Evolutionary conservation across 2,888 invertebrate genomes (phyloP).

Genomic region (Drosophila putrida): DNA sequence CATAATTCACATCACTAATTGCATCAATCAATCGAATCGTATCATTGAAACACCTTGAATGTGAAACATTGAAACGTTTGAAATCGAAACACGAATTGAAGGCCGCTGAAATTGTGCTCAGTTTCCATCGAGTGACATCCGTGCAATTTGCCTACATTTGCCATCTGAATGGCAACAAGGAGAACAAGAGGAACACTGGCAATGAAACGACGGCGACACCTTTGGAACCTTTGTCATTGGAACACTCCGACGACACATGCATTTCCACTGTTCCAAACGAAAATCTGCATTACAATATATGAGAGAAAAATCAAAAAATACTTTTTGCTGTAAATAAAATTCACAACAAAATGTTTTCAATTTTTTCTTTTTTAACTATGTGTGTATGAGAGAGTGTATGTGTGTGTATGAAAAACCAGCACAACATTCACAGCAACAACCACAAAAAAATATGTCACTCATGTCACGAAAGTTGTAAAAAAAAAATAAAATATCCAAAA

Average conservation of each 20-base stretch:
- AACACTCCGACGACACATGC: slow-evolving; percentile 3
- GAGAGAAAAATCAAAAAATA: background rate
- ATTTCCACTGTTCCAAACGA: slow-evolving; percentile 16
- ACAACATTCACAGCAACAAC: slow-evolving; percentile 20
- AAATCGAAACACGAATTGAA: slow-evolving; percentile 82
- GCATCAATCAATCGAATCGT: slow-evolving; percentile 16
- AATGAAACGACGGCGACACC: slow-evolving; percentile 37
- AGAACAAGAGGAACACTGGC: slow-evolving; percentile 29
- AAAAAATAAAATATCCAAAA: background rate
- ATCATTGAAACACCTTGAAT: slow-evolving; percentile 32
- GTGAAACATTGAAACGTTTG: slow-evolving; percentile 39
- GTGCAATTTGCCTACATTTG: slow-evolving; percentile 87
- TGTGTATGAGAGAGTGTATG: slow-evolving; percentile 11
- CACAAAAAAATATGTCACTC: slow-evolving; percentile 25
- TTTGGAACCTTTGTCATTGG: slow-evolving; percentile 19
- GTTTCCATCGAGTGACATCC: slow-evolving; percentile 91
- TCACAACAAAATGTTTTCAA: background rate
- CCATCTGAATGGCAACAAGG: slow-evolving; percentile 57
- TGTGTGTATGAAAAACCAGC: slow-evolving; percentile 20
- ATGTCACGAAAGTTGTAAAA: slow-evolving; percentile 39
- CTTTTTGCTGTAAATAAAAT: slow-evolving; percentile 33
- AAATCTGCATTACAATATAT: slow-evolving; percentile 24
- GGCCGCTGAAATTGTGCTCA: slow-evolving; percentile 89
- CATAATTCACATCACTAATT: slow-evolving; percentile 27
- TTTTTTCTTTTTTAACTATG: background rate